Percentiles rank a stretch among this genome's conserved stretches.
These are phyloP conservation scores for Polydrusus tereticollis DNA, from an alignment of 2,888 invertebrate genomes.

Conservation along the genomic window DNA sequence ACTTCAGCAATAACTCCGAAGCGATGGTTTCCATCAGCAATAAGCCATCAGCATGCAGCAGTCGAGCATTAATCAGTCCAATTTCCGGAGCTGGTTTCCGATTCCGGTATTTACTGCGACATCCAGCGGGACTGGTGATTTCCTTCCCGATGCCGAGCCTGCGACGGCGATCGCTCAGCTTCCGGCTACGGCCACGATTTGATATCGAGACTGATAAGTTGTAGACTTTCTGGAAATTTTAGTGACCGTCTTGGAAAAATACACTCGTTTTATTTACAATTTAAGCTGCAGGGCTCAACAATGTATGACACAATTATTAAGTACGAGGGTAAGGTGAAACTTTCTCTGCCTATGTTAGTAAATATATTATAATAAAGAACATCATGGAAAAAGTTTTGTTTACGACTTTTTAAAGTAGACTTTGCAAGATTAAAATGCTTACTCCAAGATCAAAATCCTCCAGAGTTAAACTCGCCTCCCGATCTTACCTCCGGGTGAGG, in stretches of 20 bases:
- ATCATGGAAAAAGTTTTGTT: no score
- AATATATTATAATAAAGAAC: no score
- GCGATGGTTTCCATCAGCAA: constrained; percentile 32
- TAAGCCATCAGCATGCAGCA: constrained; percentile 59
- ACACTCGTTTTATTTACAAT: background rate
- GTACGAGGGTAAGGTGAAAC: no score
- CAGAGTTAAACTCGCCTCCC: no score
- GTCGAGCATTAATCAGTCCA: constrained; percentile 60
- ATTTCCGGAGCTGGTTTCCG: constrained; percentile 64
- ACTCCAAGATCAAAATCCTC: no score
- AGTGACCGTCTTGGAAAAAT: background rate
- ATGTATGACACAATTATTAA: no score
- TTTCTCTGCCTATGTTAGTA: no score
- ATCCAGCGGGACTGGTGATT: constrained; percentile 55
- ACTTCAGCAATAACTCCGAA: constrained; percentile 6
- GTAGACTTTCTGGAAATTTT: background rate
- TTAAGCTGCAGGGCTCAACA: no score
- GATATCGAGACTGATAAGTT: constrained; percentile 9
- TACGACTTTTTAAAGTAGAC: no score
- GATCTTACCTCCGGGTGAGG: no score
- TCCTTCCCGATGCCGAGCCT: constrained; percentile 36
- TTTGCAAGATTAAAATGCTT: no score
- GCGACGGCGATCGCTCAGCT: constrained; percentile 28
- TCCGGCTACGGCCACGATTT: constrained; percentile 19
- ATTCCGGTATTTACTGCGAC: constrained; percentile 64